Conservation (phyloP, 2,888 invertebrate species). For the Agriotes lineatus region DNA sequence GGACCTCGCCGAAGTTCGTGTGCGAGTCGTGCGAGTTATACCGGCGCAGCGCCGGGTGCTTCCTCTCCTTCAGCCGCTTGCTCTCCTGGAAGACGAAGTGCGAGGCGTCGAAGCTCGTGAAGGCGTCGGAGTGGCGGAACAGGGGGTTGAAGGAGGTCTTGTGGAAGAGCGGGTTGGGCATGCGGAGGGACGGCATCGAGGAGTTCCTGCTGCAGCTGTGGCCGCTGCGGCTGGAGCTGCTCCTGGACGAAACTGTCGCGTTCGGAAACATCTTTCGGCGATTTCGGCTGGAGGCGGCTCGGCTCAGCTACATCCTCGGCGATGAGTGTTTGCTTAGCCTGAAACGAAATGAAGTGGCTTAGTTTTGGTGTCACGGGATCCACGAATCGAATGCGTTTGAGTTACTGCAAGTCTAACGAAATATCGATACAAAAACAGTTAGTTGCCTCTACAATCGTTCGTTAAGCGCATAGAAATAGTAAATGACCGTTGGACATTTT, state of each 20-base stretch:
- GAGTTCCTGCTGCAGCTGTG: constrained; percentile 62
- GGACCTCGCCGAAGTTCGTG: constrained; percentile 65
- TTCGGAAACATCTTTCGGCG: constrained; percentile 58
- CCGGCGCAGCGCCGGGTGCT: constrained; percentile 63
- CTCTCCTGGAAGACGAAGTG: constrained; percentile 58
- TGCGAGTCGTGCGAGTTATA: constrained; percentile 66
- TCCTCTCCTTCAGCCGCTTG: constrained; percentile 59
- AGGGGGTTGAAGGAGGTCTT: constrained; percentile 60
- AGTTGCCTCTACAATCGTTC: no score
- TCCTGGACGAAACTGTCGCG: constrained; percentile 61
- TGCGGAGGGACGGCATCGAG: constrained; percentile 62
- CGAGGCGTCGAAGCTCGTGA: constrained; percentile 63
- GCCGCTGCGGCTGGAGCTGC: constrained; percentile 59
- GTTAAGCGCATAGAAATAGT: no score
- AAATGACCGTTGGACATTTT: no score
- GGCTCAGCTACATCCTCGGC: constrained; percentile 36
- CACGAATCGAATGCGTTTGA: no score
- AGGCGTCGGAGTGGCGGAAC: constrained; percentile 58
- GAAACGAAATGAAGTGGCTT: constrained; percentile 10
- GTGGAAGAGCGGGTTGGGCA: constrained; percentile 58
- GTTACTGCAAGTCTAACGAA: no score
- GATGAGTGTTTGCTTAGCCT: constrained; percentile 4
- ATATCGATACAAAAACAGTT: no score
- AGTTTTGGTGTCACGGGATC: no score
- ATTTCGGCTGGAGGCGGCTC: constrained; percentile 5